A percentile compares a stretch with the other conserved stretches of the same genome.
These are phyloP conservation scores for Hippocampus comes DNA, from an alignment of 2,113 vertebrate genomes.

Conservation along the genomic window DNA sequence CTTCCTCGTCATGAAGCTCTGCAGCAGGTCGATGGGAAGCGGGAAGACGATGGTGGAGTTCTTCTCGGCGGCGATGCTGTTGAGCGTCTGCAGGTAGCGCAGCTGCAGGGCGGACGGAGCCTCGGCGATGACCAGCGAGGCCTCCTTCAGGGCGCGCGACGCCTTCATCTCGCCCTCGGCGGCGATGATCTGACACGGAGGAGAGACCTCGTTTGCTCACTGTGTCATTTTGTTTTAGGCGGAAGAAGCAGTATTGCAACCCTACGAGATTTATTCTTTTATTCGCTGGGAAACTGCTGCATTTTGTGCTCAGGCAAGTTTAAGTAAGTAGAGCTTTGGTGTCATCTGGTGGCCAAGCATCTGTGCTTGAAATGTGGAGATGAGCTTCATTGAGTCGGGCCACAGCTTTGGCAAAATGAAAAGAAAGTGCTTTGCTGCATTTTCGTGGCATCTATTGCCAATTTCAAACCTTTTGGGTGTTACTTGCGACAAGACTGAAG, in stretches of 20 bases:
- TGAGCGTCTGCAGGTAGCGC: slow-evolving; percentile 81
- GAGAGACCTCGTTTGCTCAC: background rate
- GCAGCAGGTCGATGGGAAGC: slow-evolving; percentile 80
- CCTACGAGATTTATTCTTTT: too few relatives aligned
- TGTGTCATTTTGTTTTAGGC: background rate
- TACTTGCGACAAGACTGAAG: too few relatives aligned
- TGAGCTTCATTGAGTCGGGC: too few relatives aligned
- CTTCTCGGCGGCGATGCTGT: slow-evolving; percentile 78
- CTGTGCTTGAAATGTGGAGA: too few relatives aligned
- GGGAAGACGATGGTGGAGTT: slow-evolving; percentile 89
- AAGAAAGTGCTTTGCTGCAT: background rate
- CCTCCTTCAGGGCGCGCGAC: slow-evolving; percentile 81
- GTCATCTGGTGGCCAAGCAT: too few relatives aligned
- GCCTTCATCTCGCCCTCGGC: slow-evolving; percentile 82
- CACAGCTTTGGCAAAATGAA: background rate
- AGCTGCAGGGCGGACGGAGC: slow-evolving; percentile 79
- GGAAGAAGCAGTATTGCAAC: too few relatives aligned
- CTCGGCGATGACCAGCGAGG: slow-evolving; percentile 77
- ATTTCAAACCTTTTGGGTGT: background rate
- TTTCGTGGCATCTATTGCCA: background rate
- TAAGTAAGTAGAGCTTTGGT: too few relatives aligned
- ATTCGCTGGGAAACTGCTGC: too few relatives aligned
- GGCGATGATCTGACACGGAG: slow-evolving; percentile 51
- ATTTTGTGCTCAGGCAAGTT: too few relatives aligned
- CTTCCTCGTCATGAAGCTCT: slow-evolving; percentile 57